Base-by-base conservation (phyloP, 1,140 invertebrate species). In the Teleopsis dalmanni region DNA sequence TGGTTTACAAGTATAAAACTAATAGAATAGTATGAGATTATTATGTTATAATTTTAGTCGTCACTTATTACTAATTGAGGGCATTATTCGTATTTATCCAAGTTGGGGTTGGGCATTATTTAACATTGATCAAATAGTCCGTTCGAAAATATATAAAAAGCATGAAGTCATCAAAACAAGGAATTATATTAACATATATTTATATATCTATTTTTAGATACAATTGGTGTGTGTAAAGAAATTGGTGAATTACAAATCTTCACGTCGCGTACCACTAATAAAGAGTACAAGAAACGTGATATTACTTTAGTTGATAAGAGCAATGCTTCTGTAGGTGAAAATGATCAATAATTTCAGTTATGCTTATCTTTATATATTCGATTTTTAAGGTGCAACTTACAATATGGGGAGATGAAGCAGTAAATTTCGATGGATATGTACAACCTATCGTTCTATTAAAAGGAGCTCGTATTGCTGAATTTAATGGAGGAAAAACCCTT, bases 211-310 rank as follows among this genome's bases (percentile, higher is more conserved):
- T 37, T 73, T 76, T 42, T 66, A 87, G 95, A 99, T 80, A 74
- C 97, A 1, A 82, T 98, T 71, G 95, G 90, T 38, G 81, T 99
- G 21, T 90, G 90, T 55, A 92, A 91, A 63, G 74, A 74, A 25
- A 75, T 75, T 3, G 72, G 74, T 4, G 93, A 97, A 53, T 27
- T 94, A 8, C 73, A 80, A 50, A 78, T 78, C 4, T 75, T 99
- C 13, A 81, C 79, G 9, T 79, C 84, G 4, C 81, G 78, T 62
- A 81, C 78, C 40, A 86, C 84, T 1, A 84, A 87, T 26, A 85
- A 81, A 62, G 87, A 95, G 72, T 73, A 98, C 3, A 87, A 82
- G 52, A 99, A 99, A 64, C 76, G 93, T 52, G 94, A 98, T 55
- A 54, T 98, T 2, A 78, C 77, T 13, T 59, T 99, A 7, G 85